These are phyloP conservation scores for Agapornis roseicollis DNA, from an alignment of 2,113 vertebrate genomes.

Conservation along the genomic window DNA sequence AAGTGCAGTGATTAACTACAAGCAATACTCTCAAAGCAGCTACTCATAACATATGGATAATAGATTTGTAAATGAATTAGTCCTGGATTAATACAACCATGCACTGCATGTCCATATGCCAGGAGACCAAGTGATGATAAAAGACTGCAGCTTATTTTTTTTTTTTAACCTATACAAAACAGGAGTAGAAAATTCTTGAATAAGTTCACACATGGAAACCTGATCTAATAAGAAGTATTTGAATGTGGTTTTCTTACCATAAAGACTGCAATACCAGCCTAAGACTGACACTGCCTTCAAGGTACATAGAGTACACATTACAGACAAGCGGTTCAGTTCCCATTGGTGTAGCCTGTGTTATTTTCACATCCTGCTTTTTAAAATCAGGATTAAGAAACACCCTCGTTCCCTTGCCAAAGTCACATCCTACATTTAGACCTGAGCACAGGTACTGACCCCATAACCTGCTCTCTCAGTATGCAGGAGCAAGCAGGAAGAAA, in stretches of 20 bases:
- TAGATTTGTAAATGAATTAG: slow-evolving; percentile 34
- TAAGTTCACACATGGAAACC: neutral
- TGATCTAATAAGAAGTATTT: neutral
- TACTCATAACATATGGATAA: slow-evolving; percentile 43
- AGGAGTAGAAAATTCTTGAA: neutral
- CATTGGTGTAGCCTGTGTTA: neutral
- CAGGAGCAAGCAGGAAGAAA: neutral
- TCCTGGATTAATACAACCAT: slow-evolving; percentile 25
- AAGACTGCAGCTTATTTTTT: neutral
- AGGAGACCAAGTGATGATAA: neutral
- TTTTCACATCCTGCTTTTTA: neutral
- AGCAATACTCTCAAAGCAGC: slow-evolving; percentile 33
- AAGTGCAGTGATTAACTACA: slow-evolving; percentile 23
- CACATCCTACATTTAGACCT: neutral
- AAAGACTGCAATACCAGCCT: neutral
- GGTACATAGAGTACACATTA: neutral
- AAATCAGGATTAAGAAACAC: neutral
- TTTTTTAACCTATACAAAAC: neutral
- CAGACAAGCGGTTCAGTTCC: neutral
- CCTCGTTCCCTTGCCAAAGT: neutral
- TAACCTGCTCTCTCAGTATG: neutral
- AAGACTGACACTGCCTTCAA: neutral
- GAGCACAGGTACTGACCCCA: neutral
- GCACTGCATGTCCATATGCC: slow-evolving; percentile 27
- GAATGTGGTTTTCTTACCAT: neutral